phyloP scores from a whole-genome alignment of 2,888 invertebrate species.

The Rhingia rostrata region DNA sequence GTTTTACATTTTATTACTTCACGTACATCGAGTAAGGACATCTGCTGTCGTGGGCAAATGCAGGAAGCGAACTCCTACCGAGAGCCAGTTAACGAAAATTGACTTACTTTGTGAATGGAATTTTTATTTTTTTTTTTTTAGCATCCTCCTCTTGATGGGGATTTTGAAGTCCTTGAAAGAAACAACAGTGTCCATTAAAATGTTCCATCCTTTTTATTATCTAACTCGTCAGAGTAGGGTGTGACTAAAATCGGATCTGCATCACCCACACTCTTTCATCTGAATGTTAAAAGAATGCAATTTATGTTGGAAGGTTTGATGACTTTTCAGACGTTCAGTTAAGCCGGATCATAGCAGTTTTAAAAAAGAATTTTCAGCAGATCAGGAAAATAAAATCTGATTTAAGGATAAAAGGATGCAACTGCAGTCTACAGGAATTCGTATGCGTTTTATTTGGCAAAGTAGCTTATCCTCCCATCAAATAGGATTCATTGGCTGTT shows the following conservation, averaged over 20 bases:
- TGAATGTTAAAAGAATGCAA: background rate
- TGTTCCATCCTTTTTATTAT: background rate
- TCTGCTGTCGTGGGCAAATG: background rate
- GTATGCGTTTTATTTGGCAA: too few relatives aligned
- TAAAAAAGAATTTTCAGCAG: too few relatives aligned
- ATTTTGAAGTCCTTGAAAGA: background rate
- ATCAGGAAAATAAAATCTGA: too few relatives aligned
- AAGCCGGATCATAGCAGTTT: too few relatives aligned
- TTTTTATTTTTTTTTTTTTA: background rate
- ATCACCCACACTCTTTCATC: background rate
- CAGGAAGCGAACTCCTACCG: slow-evolving; percentile 5
- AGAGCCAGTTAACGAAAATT: slow-evolving; percentile 37
- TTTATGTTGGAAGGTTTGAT: too few relatives aligned
- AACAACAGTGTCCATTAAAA: slow-evolving; percentile 23
- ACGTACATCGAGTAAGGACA: background rate
- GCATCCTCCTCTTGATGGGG: background rate
- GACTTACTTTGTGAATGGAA: slow-evolving; percentile 1
- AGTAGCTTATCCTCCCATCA: too few relatives aligned
- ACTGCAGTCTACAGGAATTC: too few relatives aligned
- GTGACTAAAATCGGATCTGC: slow-evolving; percentile 19
- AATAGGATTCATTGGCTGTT: background rate
- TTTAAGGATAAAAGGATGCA: too few relatives aligned
- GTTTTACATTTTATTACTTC: background rate
- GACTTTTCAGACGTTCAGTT: too few relatives aligned
- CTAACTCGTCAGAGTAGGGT: background rate